These are phyloP conservation scores for Falco berigora DNA, from an alignment of 2,797 vertebrate species.

Conservation along the genomic window DNA sequence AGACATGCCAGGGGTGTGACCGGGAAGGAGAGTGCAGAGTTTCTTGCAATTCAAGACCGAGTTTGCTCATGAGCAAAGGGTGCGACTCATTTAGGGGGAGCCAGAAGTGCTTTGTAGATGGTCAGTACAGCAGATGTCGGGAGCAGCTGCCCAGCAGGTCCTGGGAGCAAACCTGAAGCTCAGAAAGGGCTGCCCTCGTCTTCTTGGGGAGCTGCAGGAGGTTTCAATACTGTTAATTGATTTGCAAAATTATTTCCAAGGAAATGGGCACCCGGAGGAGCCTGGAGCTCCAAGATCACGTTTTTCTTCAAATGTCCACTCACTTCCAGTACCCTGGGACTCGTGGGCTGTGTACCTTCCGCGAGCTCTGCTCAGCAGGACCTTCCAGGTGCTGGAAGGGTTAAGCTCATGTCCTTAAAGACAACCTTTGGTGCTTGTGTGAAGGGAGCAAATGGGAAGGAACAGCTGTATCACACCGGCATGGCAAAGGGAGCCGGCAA, in stretches of 20 bases:
- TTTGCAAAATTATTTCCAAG: not conserved
- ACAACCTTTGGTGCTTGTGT: not conserved
- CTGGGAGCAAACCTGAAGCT: not conserved
- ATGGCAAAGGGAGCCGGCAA: not conserved
- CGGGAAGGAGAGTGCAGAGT: not conserved
- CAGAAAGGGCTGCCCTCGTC: not conserved
- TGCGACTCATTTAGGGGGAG: not conserved
- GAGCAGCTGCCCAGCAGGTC: fast-evolving
- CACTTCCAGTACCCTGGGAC: no score
- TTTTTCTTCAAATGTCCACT: not conserved
- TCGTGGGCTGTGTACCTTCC: fast-evolving
- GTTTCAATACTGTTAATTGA: not conserved
- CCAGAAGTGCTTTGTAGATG: not conserved
- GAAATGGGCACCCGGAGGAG: not conserved
- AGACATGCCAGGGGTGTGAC: not conserved
- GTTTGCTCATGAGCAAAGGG: not conserved
- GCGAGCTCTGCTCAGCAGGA: fast-evolving
- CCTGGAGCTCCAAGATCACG: not conserved
- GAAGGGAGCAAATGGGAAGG: not conserved
- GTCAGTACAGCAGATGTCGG: not conserved
- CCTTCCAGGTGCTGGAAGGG: not conserved
- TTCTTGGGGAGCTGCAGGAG: not conserved
- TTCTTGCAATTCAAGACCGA: not conserved
- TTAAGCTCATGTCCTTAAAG: not conserved
- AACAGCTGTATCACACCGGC: not conserved